These are phyloP conservation scores for Crotalus horridus DNA, from an alignment of 2,113 vertebrate genomes.

Conservation along the genomic window DNA sequence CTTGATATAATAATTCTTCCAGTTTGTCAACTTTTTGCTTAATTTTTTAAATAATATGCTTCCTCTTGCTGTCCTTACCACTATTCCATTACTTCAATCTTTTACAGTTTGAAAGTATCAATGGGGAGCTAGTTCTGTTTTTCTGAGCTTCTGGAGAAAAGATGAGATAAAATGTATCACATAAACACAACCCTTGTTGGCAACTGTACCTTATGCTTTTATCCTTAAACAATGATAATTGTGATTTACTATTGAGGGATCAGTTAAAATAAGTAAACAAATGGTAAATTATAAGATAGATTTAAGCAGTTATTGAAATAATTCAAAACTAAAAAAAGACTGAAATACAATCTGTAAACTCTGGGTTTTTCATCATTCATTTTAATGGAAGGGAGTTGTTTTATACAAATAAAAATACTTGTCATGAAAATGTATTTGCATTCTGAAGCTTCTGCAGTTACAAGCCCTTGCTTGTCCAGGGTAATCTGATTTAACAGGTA, in stretches of 20 bases:
- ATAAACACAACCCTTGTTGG: neutral
- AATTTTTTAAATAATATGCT: neutral
- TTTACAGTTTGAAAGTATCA: neutral
- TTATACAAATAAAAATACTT: neutral
- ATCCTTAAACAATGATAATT: neutral
- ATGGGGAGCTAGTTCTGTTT: neutral
- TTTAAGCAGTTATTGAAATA: neutral
- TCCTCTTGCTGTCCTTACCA: neutral
- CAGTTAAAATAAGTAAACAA: neutral
- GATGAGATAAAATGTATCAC: neutral
- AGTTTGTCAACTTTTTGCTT: neutral
- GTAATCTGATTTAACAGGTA: neutral
- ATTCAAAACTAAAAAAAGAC: neutral
- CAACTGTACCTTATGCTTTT: neutral
- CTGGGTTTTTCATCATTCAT: neutral
- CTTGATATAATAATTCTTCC: neutral
- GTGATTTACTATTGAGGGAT: neutral
- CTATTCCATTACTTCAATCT: neutral
- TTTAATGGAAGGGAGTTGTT: neutral
- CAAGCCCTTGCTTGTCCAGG: neutral
- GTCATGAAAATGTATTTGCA: neutral
- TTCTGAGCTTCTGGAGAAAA: neutral
- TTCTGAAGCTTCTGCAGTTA: neutral
- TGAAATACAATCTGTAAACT: neutral
- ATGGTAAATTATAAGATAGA: neutral